phyloP scores from a whole-genome alignment of 2,888 invertebrate genomes.

The Drosophila nr. perissopoda region DNA sequence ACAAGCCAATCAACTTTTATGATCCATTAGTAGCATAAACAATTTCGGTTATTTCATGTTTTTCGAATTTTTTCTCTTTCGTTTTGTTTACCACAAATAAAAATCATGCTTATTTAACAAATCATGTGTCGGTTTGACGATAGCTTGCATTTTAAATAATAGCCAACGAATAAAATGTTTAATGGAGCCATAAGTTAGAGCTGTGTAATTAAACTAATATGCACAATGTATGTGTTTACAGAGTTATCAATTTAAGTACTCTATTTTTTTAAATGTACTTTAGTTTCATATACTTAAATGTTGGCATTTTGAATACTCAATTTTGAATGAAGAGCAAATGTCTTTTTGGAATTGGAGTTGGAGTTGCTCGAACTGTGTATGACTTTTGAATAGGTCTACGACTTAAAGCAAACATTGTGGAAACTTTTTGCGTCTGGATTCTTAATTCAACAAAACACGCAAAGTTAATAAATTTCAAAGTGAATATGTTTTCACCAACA shows the following conservation, averaged over 20 bases:
- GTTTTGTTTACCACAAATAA: slow-evolving; percentile 31
- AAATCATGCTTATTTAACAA: slow-evolving; percentile 17
- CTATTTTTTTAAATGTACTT: not conserved
- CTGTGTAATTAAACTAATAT: not conserved
- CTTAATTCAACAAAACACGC: slow-evolving; percentile 83
- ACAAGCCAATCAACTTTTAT: slow-evolving; percentile 39
- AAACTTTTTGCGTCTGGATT: slow-evolving; percentile 74
- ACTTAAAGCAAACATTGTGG: slow-evolving; percentile 69
- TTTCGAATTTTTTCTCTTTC: not conserved
- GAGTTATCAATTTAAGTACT: not conserved
- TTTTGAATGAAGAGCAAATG: not conserved
- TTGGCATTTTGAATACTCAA: not conserved
- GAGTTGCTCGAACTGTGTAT: slow-evolving; percentile 20
- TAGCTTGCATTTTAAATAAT: not conserved
- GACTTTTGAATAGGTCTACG: slow-evolving; percentile 48
- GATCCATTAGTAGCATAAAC: slow-evolving; percentile 56
- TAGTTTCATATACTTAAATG: not conserved
- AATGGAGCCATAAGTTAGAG: not conserved
- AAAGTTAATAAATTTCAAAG: slow-evolving; percentile 83
- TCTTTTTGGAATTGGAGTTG: not conserved
- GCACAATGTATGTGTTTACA: not conserved
- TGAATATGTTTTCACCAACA: slow-evolving; percentile 78
- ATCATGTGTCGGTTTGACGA: not conserved
- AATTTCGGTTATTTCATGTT: slow-evolving; percentile 29
- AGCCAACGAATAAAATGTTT: not conserved